Evolutionary conservation across 2,113 vertebrate genomes (phyloP).

Genomic region (Apodemus sylvaticus): DNA sequence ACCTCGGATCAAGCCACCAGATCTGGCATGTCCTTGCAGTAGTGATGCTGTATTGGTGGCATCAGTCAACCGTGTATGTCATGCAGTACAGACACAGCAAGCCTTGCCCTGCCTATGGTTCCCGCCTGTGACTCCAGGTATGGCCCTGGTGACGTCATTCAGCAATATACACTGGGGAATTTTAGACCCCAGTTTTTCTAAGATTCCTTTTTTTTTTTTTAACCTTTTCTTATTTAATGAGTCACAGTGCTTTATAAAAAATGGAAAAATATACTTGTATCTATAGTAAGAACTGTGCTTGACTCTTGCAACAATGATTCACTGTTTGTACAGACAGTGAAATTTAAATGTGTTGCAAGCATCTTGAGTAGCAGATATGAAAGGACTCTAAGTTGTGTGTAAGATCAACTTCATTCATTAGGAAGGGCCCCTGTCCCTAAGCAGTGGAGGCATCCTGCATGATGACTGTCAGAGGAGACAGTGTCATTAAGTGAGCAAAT

Average conservation of each 20-base stretch:
- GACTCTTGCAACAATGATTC: constrained; percentile 37
- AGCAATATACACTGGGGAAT: not conserved
- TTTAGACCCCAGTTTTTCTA: constrained; percentile 15
- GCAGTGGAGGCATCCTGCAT: constrained; percentile 9
- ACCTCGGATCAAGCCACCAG: constrained; percentile 98
- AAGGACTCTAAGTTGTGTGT: constrained; percentile 34
- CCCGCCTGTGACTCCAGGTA: constrained; percentile 83
- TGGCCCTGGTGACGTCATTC: not conserved
- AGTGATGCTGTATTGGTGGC: constrained; percentile 98
- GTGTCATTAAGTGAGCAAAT: constrained; percentile 28
- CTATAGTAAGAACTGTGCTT: constrained; percentile 32
- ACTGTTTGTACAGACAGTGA: constrained; percentile 47
- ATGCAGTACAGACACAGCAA: constrained; percentile 94
- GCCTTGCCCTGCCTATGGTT: constrained; percentile 88
- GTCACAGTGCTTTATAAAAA: constrained; percentile 32
- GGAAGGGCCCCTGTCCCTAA: constrained; percentile 51
- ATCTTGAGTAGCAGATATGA: constrained; percentile 33
- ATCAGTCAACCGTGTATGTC: constrained; percentile 94
- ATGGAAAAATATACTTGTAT: constrained; percentile 9
- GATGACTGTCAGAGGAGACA: not conserved
- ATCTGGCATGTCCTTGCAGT: constrained; percentile 97
- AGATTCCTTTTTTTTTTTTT: not conserved
- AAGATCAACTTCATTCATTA: constrained; percentile 60
- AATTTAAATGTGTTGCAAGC: not conserved
- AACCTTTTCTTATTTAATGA: constrained; percentile 33